These are phyloP conservation scores for Drosophila sp. DNA, from an alignment of 1,140 invertebrate species.

Conservation along the genomic window DNA sequence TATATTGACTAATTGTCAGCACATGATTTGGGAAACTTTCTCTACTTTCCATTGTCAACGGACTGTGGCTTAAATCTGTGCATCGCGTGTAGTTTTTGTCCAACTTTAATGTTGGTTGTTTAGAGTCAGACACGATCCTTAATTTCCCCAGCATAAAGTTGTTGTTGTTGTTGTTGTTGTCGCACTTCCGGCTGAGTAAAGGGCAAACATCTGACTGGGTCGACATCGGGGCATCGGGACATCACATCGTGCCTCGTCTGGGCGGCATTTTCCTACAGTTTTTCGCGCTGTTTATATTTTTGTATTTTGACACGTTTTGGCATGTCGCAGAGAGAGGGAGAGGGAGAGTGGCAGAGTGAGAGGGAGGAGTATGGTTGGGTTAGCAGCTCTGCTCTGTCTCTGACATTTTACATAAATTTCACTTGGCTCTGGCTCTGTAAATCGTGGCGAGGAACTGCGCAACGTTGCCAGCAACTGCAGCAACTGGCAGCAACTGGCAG, in stretches of 20 bases:
- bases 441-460: slow-evolving; percentile 59
- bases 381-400: slow-evolving; percentile 35
- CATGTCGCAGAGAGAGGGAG: slow-evolving; percentile 39
- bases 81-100: slow-evolving; percentile 16
- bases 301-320: slow-evolving; percentile 82
- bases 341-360: neutral
- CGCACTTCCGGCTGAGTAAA: slow-evolving; percentile 58
- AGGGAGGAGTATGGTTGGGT: slow-evolving; percentile 4
- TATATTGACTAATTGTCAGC: too few relatives aligned
- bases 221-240: too few relatives aligned
- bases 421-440: slow-evolving; percentile 66
- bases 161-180: slow-evolving; percentile 25
- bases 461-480: slow-evolving; percentile 37
- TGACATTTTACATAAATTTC: slow-evolving; percentile 81
- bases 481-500: slow-evolving; percentile 44
- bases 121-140: slow-evolving; percentile 23
- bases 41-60: slow-evolving; percentile 4
- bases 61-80: slow-evolving; percentile 9
- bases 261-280: slow-evolving; percentile 64
- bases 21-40: too few relatives aligned
- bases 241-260: slow-evolving; percentile 1
- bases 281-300: slow-evolving; percentile 78
- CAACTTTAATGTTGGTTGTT: slow-evolving; percentile 48
- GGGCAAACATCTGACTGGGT: slow-evolving; percentile 40
- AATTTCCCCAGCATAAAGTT: neutral